Evolutionary conservation across 2,797 vertebrate genomes (phyloP).

Genomic region (Falco rusticolus): DNA sequence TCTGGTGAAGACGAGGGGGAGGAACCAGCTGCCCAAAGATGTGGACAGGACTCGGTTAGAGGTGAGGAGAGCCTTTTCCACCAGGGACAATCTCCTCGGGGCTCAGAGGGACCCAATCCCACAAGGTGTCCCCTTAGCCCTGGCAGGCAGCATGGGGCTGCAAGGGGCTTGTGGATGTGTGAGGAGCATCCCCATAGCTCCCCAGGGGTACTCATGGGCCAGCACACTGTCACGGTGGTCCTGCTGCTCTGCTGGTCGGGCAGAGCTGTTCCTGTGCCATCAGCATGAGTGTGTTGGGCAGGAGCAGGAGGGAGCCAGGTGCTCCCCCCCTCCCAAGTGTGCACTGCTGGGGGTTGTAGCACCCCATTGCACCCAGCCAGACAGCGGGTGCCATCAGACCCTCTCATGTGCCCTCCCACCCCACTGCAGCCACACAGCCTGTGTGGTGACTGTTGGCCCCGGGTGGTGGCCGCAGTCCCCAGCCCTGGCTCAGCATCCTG

Average conservation of each 20-base stretch:
- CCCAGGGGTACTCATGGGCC: neutral
- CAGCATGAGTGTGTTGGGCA: neutral
- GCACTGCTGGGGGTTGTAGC: neutral
- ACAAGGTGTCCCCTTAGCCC: fast-evolving
- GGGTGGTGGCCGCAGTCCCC: neutral
- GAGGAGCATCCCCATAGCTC: neutral
- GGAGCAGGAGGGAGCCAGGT: neutral
- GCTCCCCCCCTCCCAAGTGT: fast-evolving
- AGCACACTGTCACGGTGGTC: neutral
- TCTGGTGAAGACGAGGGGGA: constrained; percentile 94
- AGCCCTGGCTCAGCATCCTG: neutral
- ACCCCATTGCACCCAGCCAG: fast-evolving
- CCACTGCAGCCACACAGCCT: fast-evolving
- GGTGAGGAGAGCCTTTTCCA: constrained; percentile 74
- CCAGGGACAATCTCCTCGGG: neutral
- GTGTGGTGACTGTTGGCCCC: fast-evolving
- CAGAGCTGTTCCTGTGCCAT: neutral
- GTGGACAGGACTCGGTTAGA: constrained; percentile 94
- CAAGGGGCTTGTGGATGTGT: fast-evolving
- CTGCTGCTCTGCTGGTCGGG: neutral
- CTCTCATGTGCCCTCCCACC: fast-evolving
- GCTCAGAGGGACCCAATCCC: neutral
- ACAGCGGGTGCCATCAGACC: neutral
- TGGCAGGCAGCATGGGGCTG: fast-evolving
- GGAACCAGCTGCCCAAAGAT: constrained; percentile 93